phyloP scores from a whole-genome alignment of 2,113 vertebrate species.

The Apeltes quadracus region DNA sequence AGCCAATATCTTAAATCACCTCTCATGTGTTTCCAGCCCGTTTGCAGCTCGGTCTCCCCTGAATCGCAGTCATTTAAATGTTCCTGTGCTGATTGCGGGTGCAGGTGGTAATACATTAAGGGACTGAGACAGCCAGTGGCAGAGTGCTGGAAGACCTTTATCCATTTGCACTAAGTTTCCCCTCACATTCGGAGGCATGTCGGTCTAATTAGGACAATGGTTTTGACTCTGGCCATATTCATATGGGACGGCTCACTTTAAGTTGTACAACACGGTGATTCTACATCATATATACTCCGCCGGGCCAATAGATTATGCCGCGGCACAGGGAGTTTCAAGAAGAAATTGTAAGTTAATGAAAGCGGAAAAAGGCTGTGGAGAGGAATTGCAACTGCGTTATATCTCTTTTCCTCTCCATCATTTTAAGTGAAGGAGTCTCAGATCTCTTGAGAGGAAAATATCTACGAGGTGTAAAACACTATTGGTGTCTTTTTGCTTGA shows the following conservation, averaged over 20 bases:
- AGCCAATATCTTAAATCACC: conserved; percentile 86
- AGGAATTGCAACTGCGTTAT: conserved; percentile 54
- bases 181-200: conserved; percentile 82
- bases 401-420: conserved; percentile 69
- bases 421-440: conserved; percentile 51
- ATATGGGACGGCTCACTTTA: conserved; percentile 82
- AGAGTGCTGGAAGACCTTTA: conserved; percentile 80
- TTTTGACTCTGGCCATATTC: conserved; percentile 79
- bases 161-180: conserved; percentile 83
- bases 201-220: conserved; percentile 81
- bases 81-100: conserved; percentile 83
- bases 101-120: conserved; percentile 87
- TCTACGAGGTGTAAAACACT: conserved; percentile 31
- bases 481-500: conserved; percentile 34
- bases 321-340: conserved; percentile 76
- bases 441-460: conserved; percentile 41
- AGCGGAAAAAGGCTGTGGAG: conserved; percentile 68
- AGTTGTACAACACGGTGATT: conserved; percentile 79
- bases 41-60: conserved; percentile 77
- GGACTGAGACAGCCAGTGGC: conserved; percentile 80
- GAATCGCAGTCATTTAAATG: conserved; percentile 85
- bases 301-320: conserved; percentile 79
- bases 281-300: conserved; percentile 70
- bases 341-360: conserved; percentile 79
- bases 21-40: conserved; percentile 76